Conservation (phyloP, 2,888 invertebrate genomes). For the Xiphydria camelus region DNA sequence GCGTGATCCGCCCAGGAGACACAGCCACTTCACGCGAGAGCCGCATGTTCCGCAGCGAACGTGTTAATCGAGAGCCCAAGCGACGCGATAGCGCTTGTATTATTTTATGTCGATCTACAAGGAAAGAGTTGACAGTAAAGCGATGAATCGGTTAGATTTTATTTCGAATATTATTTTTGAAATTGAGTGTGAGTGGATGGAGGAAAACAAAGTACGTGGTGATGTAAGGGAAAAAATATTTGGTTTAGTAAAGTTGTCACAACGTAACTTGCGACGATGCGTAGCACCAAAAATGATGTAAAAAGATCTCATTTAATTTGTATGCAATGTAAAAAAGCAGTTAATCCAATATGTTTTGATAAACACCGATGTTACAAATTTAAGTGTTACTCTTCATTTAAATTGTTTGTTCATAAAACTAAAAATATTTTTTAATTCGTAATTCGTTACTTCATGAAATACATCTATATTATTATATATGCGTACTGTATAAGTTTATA, state of each 20-base stretch:
- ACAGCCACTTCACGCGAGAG: too few species aligned
- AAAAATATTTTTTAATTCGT: conserved; percentile 12
- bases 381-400: conserved; percentile 10
- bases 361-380: conserved; percentile 9
- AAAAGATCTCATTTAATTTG: conserved; percentile 6
- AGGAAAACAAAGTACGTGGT: conserved; percentile 9
- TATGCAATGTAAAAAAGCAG: too few species aligned
- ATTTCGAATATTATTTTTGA: conserved; percentile 28
- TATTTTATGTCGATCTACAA: conserved; percentile 19
- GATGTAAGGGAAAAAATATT: conserved; percentile 17
- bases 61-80: neutral
- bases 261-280: conserved; percentile 25
- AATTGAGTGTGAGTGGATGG: conserved; percentile 28
- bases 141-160: conserved; percentile 30
- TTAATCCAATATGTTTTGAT: conserved; percentile 1
- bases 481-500: conserved; percentile 9
- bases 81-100: neutral
- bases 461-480: conserved; percentile 15
- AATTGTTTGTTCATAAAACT: conserved; percentile 10
- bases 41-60: too few species aligned
- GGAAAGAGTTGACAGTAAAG: conserved; percentile 22
- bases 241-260: conserved; percentile 20
- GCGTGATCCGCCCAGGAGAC: too few species aligned
- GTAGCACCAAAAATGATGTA: conserved; percentile 6
- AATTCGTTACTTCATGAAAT: conserved; percentile 9